These are phyloP conservation scores for Elymnias hypermnestra DNA, from an alignment of 1,140 invertebrate species.

Conservation along the genomic window DNA sequence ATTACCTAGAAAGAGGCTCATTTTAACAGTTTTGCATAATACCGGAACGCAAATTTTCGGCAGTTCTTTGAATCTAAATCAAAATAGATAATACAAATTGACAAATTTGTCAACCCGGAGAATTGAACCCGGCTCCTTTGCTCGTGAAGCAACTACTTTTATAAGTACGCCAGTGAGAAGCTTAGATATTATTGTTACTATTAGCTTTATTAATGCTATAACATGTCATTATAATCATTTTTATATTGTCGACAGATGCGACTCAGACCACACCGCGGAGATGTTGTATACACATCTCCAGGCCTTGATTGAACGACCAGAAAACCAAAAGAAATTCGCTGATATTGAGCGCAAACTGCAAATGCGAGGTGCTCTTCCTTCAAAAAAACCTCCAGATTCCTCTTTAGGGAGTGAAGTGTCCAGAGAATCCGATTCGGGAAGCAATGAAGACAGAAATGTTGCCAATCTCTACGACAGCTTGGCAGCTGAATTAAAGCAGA, in stretches of 20 bases:
- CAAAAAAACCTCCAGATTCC: conserved; percentile 77
- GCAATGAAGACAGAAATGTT: conserved; percentile 81
- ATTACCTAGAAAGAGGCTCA: no score
- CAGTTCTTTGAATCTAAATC: no score
- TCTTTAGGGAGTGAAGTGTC: conserved; percentile 84
- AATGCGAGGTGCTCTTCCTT: conserved; percentile 71
- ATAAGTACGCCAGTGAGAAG: no score
- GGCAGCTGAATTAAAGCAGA: conserved; percentile 92
- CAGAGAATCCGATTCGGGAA: conserved; percentile 85
- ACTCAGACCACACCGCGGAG: conserved; percentile 93
- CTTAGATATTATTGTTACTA: no score
- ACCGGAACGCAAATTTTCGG: no score
- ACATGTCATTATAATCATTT: no score
- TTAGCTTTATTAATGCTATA: no score
- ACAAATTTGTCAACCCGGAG: no score
- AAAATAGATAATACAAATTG: no score
- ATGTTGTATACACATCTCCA: conserved; percentile 89
- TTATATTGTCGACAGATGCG: conserved; percentile 79
- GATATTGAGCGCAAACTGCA: conserved; percentile 83
- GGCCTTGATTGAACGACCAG: conserved; percentile 87
- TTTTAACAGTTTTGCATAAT: no score
- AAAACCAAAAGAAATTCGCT: conserved; percentile 90
- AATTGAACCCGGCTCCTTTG: no score
- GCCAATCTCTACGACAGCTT: conserved; percentile 90
- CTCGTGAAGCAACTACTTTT: no score